Percentiles rank a stretch among this genome's conserved stretches.
These are phyloP conservation scores for Microchirus variegatus DNA, from an alignment of 2,797 vertebrate genomes.

Conservation along the genomic window DNA sequence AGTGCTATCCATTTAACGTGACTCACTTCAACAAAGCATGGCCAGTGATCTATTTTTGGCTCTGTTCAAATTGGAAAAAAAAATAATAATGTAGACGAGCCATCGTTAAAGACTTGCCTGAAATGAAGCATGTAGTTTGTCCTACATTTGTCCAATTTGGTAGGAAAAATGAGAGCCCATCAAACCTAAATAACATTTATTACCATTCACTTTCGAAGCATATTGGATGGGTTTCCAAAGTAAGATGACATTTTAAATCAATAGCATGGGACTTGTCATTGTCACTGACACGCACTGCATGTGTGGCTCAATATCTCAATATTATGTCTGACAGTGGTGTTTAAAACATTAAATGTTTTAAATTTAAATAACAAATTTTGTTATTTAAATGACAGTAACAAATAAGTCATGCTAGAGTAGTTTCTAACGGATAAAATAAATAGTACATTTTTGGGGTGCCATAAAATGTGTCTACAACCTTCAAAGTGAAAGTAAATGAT, in stretches of 20 bases:
- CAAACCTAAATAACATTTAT: conserved; percentile 61
- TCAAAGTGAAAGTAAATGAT: neutral
- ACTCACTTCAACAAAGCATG: conserved; percentile 49
- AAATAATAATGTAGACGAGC: conserved; percentile 76
- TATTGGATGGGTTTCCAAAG: conserved; percentile 35
- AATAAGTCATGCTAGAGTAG: too few species aligned
- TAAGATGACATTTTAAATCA: conserved; percentile 52
- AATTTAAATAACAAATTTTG: too few species aligned
- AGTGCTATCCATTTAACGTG: conserved; percentile 38
- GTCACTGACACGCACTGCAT: conserved; percentile 11
- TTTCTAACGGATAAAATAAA: too few species aligned
- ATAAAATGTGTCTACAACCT: neutral
- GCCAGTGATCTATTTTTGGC: conserved; percentile 64
- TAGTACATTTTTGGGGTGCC: too few species aligned
- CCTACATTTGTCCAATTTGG: conserved; percentile 69
- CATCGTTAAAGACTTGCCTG: conserved; percentile 67
- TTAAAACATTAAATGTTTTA: neutral
- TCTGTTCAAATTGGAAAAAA: conserved; percentile 66
- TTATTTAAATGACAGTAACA: too few species aligned
- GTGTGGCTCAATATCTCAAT: conserved; percentile 24
- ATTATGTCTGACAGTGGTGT: conserved; percentile 6
- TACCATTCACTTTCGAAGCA: conserved; percentile 30
- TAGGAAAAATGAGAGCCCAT: conserved; percentile 56
- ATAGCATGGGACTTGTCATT: conserved; percentile 12
- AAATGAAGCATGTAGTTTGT: conserved; percentile 61